Conservation (phyloP, 2,888 invertebrate species). For the Osedax frankpressi region DNA sequence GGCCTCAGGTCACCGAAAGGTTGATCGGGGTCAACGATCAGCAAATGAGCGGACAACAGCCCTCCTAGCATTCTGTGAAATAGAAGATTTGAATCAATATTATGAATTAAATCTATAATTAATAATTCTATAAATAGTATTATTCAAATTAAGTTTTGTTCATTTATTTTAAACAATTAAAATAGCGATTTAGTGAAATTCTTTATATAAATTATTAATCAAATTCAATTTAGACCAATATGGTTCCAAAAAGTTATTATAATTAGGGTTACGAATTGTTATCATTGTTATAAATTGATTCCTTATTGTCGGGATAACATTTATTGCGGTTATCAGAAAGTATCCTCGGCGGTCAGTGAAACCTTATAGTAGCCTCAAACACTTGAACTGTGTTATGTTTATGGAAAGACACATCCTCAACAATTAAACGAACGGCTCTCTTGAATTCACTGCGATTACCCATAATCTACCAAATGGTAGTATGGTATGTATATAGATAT, state of each 20-base stretch:
- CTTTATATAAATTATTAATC: constrained; percentile 53
- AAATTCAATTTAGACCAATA: constrained; percentile 52
- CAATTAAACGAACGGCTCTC: constrained; percentile 51
- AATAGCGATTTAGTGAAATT: constrained; percentile 51
- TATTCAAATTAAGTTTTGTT: too few species aligned
- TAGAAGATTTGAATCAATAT: too few species aligned
- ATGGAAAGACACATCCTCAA: constrained; percentile 53
- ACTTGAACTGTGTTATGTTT: constrained; percentile 55
- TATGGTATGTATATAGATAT: neutral
- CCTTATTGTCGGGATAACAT: constrained; percentile 50
- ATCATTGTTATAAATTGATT: constrained; percentile 47
- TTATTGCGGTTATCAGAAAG: constrained; percentile 56
- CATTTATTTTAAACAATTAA: too few species aligned
- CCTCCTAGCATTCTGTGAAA: constrained; percentile 52
- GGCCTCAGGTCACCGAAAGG: constrained; percentile 50
- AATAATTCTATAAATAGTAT: too few species aligned
- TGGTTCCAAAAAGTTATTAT: constrained; percentile 54
- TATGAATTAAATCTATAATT: too few species aligned
- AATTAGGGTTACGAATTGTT: constrained; percentile 52
- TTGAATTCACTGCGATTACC: constrained; percentile 54
- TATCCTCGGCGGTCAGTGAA: constrained; percentile 52
- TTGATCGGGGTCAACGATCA: constrained; percentile 51
- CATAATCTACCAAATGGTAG: constrained; percentile 43
- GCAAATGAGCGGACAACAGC: constrained; percentile 54
- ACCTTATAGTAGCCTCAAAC: constrained; percentile 57